phyloP scores from a whole-genome alignment of 2,113 vertebrate genomes.

The Cochlearius cochlearius region DNA sequence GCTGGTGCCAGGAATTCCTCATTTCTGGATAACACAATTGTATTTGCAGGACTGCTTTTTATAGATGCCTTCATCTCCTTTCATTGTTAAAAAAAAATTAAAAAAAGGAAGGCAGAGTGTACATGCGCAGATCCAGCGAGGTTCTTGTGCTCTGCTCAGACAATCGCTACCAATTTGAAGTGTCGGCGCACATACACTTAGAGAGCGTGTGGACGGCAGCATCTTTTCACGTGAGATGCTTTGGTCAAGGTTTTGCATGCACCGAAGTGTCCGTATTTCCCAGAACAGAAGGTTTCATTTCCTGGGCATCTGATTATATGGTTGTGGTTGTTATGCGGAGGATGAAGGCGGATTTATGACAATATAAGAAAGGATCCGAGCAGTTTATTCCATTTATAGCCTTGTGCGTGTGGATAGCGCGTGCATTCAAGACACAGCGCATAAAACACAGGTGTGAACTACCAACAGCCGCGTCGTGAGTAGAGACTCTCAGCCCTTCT shows the following conservation, averaged over 20 bases:
- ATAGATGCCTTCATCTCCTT: background rate
- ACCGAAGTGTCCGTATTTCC: background rate
- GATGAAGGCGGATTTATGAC: background rate
- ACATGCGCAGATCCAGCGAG: background rate
- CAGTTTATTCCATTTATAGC: background rate
- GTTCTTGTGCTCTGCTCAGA: background rate
- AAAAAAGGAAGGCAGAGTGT: background rate
- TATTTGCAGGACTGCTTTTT: background rate
- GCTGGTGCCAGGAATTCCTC: background rate
- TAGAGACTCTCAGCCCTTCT: background rate
- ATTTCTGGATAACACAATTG: background rate
- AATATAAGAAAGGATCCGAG: background rate
- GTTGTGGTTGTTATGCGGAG: slow-evolving; percentile 1
- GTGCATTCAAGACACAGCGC: background rate
- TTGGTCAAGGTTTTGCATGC: background rate
- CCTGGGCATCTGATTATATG: background rate
- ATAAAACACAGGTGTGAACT: background rate
- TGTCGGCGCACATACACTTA: background rate
- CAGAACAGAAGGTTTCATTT: background rate
- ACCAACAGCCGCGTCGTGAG: background rate
- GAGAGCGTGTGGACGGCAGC: background rate
- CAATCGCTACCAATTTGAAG: background rate
- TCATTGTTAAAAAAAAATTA: too few species aligned
- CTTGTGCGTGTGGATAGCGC: too few species aligned
- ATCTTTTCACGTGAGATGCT: background rate